A percentile compares a stretch with the other conserved stretches of the same genome.
Conservation (phyloP, 2,797 vertebrate genomes). For the Yasuhikotakia modesta region DNA sequence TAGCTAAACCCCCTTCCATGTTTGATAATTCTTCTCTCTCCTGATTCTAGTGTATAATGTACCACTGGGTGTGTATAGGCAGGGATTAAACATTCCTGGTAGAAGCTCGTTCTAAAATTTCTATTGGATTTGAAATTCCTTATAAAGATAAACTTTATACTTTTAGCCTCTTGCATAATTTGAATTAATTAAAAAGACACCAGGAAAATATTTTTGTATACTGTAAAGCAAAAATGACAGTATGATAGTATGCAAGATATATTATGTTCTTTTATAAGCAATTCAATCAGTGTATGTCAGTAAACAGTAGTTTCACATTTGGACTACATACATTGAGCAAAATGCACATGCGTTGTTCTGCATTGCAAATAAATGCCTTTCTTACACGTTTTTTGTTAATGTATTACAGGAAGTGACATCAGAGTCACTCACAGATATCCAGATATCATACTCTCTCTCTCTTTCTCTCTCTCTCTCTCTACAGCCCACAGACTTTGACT, state of each 20-base stretch:
- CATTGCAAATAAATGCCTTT: conserved; percentile 1
- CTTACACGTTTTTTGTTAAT: background rate
- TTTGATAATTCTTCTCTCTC: conserved; percentile 63
- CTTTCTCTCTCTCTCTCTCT: no score
- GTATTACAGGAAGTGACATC: conserved; percentile 4
- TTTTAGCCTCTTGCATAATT: background rate
- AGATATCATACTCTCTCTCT: no score
- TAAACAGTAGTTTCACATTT: no score
- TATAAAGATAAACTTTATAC: conserved; percentile 32
- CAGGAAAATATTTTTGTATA: background rate
- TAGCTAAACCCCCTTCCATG: conserved; percentile 63
- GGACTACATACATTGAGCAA: no score
- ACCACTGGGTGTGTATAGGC: conserved; percentile 55
- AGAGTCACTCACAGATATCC: conserved; percentile 13
- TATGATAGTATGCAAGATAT: no score
- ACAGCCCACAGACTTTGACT: no score
- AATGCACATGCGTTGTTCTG: background rate
- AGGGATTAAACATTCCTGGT: conserved; percentile 46
- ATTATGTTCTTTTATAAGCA: no score
- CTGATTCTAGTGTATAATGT: conserved; percentile 55
- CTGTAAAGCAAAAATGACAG: no score
- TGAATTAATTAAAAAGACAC: conserved; percentile 12
- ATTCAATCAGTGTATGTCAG: no score
- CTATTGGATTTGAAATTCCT: conserved; percentile 54
- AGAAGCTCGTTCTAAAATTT: conserved; percentile 58